These are phyloP conservation scores for Volucella bombylans DNA, from an alignment of 2,888 invertebrate species.

Conservation along the genomic window DNA sequence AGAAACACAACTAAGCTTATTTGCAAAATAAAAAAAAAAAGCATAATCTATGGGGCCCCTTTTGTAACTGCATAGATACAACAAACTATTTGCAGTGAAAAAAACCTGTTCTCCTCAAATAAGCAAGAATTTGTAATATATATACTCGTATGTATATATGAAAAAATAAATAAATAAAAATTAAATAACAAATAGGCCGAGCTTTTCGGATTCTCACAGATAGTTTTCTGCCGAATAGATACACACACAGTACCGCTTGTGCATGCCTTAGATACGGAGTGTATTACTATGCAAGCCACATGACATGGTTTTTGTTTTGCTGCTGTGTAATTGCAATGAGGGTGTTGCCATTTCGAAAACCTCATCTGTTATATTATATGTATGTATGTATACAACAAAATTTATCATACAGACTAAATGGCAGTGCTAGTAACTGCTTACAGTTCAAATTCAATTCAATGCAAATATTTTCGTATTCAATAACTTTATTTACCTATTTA, in stretches of 20 bases:
- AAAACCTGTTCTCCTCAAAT: constrained; percentile 60
- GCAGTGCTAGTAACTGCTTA: too few relatives aligned
- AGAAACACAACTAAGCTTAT: constrained; percentile 13
- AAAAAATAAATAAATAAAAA: not conserved
- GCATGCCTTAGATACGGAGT: constrained; percentile 39
- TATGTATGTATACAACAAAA: too few relatives aligned
- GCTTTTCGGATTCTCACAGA: constrained; percentile 71
- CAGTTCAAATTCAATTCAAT: too few relatives aligned
- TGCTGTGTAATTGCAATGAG: constrained; percentile 10
- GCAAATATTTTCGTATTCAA: too few relatives aligned
- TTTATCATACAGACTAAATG: too few relatives aligned
- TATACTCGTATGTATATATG: too few relatives aligned
- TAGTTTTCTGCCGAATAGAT: constrained; percentile 55
- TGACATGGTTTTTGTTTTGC: constrained; percentile 11
- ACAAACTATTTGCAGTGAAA: constrained; percentile 31
- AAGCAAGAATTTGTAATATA: constrained; percentile 18
- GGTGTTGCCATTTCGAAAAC: constrained; percentile 22
- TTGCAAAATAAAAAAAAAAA: constrained; percentile 10
- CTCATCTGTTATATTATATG: too few relatives aligned
- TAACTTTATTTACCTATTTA: too few relatives aligned
- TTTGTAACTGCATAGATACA: constrained; percentile 13
- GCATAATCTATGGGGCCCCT: constrained; percentile 43
- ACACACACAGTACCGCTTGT: constrained; percentile 36
- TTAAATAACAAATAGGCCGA: constrained; percentile 63
- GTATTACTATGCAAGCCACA: constrained; percentile 38